A percentile compares a stretch with the other conserved stretches of the same genome.
phyloP scores from a whole-genome alignment of 2,113 vertebrate genomes.

The Myanophis thanlyinensis region DNA sequence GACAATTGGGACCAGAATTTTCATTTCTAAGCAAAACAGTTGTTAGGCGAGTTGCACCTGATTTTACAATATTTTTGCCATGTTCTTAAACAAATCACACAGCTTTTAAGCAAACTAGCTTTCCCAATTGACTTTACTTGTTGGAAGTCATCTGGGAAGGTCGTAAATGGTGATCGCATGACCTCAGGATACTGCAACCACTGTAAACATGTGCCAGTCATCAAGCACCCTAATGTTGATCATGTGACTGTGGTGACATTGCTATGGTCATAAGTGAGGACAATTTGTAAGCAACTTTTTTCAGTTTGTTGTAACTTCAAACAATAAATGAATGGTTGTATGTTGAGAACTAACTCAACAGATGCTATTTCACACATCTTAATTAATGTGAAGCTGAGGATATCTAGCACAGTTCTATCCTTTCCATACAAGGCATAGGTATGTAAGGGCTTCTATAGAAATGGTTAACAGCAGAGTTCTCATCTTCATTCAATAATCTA shows the following conservation, averaged over 20 bases:
- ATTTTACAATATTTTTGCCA: not conserved
- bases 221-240: too few relatives aligned
- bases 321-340: too few relatives aligned
- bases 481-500: not conserved
- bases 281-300: too few relatives aligned
- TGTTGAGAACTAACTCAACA: not conserved
- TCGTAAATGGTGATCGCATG: not conserved
- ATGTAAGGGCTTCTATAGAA: too few relatives aligned
- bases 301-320: too few relatives aligned
- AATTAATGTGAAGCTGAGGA: too few relatives aligned
- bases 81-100: not conserved
- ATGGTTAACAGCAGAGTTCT: not conserved
- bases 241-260: too few relatives aligned
- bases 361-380: not conserved
- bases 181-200: not conserved
- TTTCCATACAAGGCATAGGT: not conserved
- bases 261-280: too few relatives aligned
- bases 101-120: not conserved
- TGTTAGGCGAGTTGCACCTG: not conserved
- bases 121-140: not conserved
- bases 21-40: not conserved
- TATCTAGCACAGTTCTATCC: not conserved
- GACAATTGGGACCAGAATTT: not conserved
- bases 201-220: not conserved
- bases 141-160: not conserved